Evolutionary conservation across 2,113 vertebrate species (phyloP), one percentile per base, ranked within the genome.

Genomic region (Peucedramus taeniatus): DNA sequence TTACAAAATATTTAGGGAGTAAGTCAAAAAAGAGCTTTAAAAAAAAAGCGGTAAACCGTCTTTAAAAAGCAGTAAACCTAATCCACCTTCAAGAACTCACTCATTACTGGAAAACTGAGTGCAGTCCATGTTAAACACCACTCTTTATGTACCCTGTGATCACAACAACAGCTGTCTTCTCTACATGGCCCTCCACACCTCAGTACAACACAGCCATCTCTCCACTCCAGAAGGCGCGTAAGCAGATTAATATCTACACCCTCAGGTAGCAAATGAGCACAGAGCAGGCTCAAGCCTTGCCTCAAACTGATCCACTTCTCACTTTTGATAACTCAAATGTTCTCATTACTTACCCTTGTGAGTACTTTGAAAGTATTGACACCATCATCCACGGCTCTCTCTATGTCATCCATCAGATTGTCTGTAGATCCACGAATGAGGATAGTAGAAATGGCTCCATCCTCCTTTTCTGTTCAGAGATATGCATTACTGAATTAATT

Each of bases 301-400:
- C 40, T 91, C 50, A 57, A 74, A 72, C 33, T 13, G 40, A 82
- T 37, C 15, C 30, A n/a, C 10, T 59, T 37, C n/a, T 91, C 49
- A 23, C 26, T 74, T 89, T 16, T 40, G 14, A 1, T 18, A 86
- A 50, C 14, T 11, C 30, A 42, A 33, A 18, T 10, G 9, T 68
- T 61, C 42, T 28, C 3, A 20, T 49, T 78, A 98, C 99, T 97
- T 79, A 99, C 99, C 97, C 98, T 98, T 57, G 99, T 99, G 80
- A 99, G 98, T 83, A 99, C 98, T 98, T 99, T 99, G 96, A 99
- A 99, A 88, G 99, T 99, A 93, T 99, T 99, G 65, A 99, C 99
- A 31, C 98, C 99, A 93, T 99, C 99, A 86, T 99, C 99, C 13
- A 99, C 97, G 27, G 99, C 99, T 90, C 99, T 97, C 96, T 99